Base-by-base conservation (phyloP, 2,888 invertebrate genomes). In the Oligia fasciuncula region DNA sequence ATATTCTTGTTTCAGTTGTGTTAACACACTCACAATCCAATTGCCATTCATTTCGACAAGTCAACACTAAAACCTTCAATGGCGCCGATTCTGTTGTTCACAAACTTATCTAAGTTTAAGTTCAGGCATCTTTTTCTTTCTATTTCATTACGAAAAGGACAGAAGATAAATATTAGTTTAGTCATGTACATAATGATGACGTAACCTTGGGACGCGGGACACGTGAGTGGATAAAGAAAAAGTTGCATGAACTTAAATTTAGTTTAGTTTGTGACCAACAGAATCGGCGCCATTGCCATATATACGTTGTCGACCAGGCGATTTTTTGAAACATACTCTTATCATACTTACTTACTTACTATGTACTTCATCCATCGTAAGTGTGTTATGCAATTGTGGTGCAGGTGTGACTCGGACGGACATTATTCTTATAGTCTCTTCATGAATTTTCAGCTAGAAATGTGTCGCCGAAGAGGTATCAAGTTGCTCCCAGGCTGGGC, bases 401-500 rank as follows among this genome's bases (percentile, higher is more conserved):
- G 1, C 40, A 60, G 11, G 17, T 60, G 11, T 60, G 17, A 71
- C 9, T 23, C 19, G 4, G 3, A n/a, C 14, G n/a, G 5, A n/a
- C 29, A 40, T 60, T 5, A 43, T 79, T 51, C 4, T 29, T 4
- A 69, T 35, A 17, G 29, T 49, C 9, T 65, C 19, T 29, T 14
- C n/a, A 23, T 54, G 35, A 14, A 69, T 54, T 77, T 80, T 69
- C 83, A 80, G 80, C 5, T 80, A 63, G 80, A 80, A 80, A 51
- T 80, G 43, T 35, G 17, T 35, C 29, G 40, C 8, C 77, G 57
- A 65, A 49, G 0, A 19, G 77, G 79, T 46, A 4, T 23, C 11
- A 69, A 76, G 35, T 69, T 80, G 57, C 23, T 1, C 43, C 77
- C 54, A 17, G 77, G 80, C 29, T 80, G 80, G 80, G 80, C 80